Evolutionary conservation across 2,797 vertebrate species (phyloP).

Genomic region (Coccyzus lansbergi): DNA sequence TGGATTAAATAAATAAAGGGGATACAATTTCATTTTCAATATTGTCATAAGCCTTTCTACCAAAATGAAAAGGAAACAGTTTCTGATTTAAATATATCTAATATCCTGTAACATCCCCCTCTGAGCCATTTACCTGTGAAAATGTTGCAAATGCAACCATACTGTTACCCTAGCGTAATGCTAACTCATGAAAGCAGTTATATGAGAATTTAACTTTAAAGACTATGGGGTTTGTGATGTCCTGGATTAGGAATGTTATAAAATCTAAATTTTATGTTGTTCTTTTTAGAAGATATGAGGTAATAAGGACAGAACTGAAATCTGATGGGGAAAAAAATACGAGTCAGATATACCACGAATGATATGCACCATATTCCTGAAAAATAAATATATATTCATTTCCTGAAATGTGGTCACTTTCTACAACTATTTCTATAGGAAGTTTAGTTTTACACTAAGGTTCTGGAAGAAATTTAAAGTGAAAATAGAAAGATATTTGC

Average conservation of each 20-base stretch:
- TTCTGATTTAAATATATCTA: slow-evolving; percentile 42
- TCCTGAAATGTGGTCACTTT: not conserved
- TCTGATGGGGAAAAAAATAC: rapidly evolving
- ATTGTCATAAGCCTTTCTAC: not conserved
- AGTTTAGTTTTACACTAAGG: not conserved
- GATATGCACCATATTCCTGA: not conserved
- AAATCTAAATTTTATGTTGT: not conserved
- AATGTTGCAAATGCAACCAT: not conserved
- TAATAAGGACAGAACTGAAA: not conserved
- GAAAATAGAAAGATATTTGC: not conserved
- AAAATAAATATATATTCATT: rapidly evolving
- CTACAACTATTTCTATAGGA: not conserved
- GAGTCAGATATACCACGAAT: rapidly evolving
- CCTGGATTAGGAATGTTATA: not conserved
- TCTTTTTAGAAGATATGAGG: not conserved
- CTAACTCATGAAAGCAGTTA: not conserved
- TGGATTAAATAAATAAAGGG: slow-evolving; percentile 42
- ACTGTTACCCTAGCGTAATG: not conserved
- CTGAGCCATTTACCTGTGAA: not conserved
- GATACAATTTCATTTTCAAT: slow-evolving; percentile 44
- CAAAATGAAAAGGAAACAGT: slow-evolving; percentile 30
- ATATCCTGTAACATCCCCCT: not conserved
- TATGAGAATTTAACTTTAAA: not conserved
- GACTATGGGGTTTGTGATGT: not conserved
- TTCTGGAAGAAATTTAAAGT: not conserved